Base-by-base conservation (phyloP, 2,113 vertebrate genomes). In the Phalacrocorax brasilianus region DNA sequence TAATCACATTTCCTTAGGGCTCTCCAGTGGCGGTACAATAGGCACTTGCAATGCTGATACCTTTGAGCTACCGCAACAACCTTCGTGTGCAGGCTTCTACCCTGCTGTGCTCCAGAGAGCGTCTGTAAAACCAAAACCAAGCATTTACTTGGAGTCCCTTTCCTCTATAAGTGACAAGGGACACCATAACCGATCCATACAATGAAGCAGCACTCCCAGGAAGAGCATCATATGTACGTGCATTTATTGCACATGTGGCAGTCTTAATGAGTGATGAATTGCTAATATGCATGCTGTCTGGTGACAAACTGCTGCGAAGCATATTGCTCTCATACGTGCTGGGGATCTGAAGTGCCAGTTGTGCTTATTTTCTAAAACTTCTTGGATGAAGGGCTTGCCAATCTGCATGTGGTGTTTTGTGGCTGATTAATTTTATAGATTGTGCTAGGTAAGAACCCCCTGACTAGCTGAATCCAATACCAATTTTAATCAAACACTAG, bases 401-500 rank as follows among this genome's bases (percentile, higher is more conserved):
- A 50, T 71, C 75, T 62, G 68, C 75, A 80, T 84, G 86, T 26
- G 28, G 83, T 59, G 33, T 92, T 95, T 83, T 55, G 63, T 66
- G 82, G 63, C 50, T 91, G 79, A 93, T 91, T 88, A 88, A 74
- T 91, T 94, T 97, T 86, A 96, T 84, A 73, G 88, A 38, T 28
- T 71, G 67, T 71, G 38, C 55, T 80, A 93, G 72, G 83, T 92
- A 86, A 91, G 83, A 92, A 86, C 28, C 44, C 52, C 74, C 67
- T 74, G 71, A 86, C 55, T 93, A 59, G 30, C 42, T 55, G 52
- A 92, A 93, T 93, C 84, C 83, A 96, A 47, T 74, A 92, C 45
- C n/a, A 62, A 86, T 93, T 95, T 95, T 86, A 95, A 95, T 84
- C 72, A 92, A 95, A 93, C 52, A 88, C 72, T 84, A 71, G 63